These are phyloP conservation scores for Apamea sordens DNA, from an alignment of 2,888 invertebrate species.

Conservation along the genomic window DNA sequence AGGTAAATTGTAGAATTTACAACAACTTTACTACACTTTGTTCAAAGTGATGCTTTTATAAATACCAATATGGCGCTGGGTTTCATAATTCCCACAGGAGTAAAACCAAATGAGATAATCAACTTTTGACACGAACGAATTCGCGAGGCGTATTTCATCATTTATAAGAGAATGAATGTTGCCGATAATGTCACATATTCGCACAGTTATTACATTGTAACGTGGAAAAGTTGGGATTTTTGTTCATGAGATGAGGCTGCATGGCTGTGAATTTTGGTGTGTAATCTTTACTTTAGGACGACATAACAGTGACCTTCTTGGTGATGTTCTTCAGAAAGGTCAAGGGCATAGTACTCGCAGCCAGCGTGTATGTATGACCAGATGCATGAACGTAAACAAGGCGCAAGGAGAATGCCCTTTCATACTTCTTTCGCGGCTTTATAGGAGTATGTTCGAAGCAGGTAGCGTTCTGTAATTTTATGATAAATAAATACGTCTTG, in stretches of 20 bases:
- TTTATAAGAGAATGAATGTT: constrained; percentile 18
- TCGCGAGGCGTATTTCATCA: constrained; percentile 17
- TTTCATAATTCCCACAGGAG: constrained; percentile 28
- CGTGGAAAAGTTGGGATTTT: neutral
- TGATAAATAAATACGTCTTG: no score
- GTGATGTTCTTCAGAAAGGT: neutral
- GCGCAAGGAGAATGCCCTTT: no score
- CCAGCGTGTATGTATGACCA: no score
- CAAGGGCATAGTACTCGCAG: no score
- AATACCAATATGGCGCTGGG: constrained; percentile 18
- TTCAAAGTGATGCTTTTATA: neutral
- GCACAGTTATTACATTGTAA: neutral
- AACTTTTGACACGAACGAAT: constrained; percentile 43
- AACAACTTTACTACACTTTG: no score
- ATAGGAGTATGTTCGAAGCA: no score
- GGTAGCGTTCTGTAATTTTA: no score
- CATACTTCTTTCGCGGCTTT: no score
- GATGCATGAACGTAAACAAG: no score
- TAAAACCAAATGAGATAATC: constrained; percentile 58
- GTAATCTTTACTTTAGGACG: neutral
- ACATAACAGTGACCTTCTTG: neutral
- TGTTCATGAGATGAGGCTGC: neutral
- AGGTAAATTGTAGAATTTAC: neutral
- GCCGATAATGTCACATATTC: constrained; percentile 22
- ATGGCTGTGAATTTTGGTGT: neutral